phyloP scores from a whole-genome alignment of 1,140 invertebrate genomes.

The Trichomalopsis sarcophagae region DNA sequence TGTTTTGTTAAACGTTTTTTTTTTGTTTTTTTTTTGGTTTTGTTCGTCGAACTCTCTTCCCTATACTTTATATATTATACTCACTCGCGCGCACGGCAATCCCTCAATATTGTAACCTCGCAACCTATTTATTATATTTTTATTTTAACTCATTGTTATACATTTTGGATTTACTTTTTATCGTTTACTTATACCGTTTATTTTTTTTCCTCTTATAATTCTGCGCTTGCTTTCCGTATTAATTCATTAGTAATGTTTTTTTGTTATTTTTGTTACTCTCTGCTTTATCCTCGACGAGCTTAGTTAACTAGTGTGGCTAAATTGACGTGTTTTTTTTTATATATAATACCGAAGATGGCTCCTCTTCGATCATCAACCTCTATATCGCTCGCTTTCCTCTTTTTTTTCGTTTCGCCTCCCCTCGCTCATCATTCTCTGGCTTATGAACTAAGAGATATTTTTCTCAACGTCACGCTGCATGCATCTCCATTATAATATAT shows the following conservation, averaged over 20 bases:
- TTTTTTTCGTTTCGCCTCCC: not conserved
- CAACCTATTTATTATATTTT: not conserved
- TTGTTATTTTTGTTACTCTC: conserved; percentile 9
- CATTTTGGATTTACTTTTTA: conserved; percentile 52
- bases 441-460: conserved; percentile 34
- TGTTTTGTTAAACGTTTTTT: conserved; percentile 9
- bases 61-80: not conserved
- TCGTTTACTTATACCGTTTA: conserved; percentile 51
- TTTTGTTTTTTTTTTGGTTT: conserved; percentile 18
- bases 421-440: not conserved
- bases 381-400: not conserved
- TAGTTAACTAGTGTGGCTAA: conserved; percentile 66
- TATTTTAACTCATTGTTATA: conserved; percentile 30
- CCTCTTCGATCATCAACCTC: conserved; percentile 10
- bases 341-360: conserved; percentile 41
- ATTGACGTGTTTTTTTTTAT: conserved; percentile 64
- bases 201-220: conserved; percentile 20
- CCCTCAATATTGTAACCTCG: not conserved
- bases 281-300: conserved; percentile 54
- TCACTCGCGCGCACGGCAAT: not conserved
- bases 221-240: conserved; percentile 31
- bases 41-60: not conserved
- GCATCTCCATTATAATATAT: not conserved
- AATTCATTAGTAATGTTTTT: conserved; percentile 39
- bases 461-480: conserved; percentile 18